Conservation (phyloP, 2,888 invertebrate species). For the Rhamphomyia laevipes region DNA sequence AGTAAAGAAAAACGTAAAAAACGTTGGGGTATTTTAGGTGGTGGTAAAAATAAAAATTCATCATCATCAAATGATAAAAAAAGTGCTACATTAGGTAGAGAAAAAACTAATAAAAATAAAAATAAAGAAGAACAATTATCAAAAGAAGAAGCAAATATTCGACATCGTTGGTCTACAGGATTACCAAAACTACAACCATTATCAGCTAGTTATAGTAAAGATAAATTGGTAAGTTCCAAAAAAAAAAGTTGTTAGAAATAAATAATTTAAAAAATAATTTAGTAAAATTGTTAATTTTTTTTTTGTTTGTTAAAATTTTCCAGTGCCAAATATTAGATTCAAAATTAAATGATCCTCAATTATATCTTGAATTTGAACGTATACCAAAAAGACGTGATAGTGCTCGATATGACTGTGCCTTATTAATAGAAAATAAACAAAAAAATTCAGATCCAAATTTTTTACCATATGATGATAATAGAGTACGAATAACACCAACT, state of each 20-base stretch:
- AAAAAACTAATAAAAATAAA: slow-evolving; percentile 42
- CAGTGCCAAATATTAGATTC: slow-evolving; percentile 53
- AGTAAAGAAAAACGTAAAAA: slow-evolving; percentile 50
- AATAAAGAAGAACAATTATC: slow-evolving; percentile 31
- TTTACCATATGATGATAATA: slow-evolving; percentile 78
- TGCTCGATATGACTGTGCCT: slow-evolving; percentile 59
- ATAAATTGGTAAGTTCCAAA: slow-evolving; percentile 52
- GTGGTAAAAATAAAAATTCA: slow-evolving; percentile 46
- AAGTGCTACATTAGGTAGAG: slow-evolving; percentile 57
- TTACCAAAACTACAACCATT: slow-evolving; percentile 57
- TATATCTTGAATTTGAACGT: slow-evolving; percentile 76
- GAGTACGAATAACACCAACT: slow-evolving; percentile 70
- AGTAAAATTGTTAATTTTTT: neutral
- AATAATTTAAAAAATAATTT: neutral
- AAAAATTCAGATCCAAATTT: slow-evolving; percentile 45
- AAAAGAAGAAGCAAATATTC: slow-evolving; percentile 40
- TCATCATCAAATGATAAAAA: slow-evolving; percentile 41
- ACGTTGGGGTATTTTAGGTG: slow-evolving; percentile 56
- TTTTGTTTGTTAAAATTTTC: slow-evolving; percentile 19
- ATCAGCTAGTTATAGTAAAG: slow-evolving; percentile 66
- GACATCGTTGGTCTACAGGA: slow-evolving; percentile 61
- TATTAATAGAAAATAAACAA: slow-evolving; percentile 53
- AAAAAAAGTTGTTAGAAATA: neutral
- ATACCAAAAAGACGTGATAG: slow-evolving; percentile 63
- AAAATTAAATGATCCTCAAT: slow-evolving; percentile 59